Evolutionary conservation across 2,113 vertebrate species (phyloP), one percentile per base, ranked within the genome.

Genomic region (Raja brachyura): DNA sequence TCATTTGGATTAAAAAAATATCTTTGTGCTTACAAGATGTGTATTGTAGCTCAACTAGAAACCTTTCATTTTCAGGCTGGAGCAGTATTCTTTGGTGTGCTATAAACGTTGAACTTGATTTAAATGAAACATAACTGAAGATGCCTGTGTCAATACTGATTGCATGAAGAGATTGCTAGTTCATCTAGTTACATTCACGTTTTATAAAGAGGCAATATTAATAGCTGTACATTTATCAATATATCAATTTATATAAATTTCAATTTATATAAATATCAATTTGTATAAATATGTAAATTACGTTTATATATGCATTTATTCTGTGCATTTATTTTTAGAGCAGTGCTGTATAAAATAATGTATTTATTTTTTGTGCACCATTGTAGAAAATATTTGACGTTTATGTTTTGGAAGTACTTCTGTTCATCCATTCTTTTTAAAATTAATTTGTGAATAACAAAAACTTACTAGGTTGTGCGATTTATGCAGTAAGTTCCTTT

Each of bases 401-500:
- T 18, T 25, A 54, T 48, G 14, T 31, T 31, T 28, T 31, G 14
- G 56, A 85, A 68, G 31, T n/a, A 20, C 20, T 8, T 70, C 59
- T 85, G 31, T 70, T 90, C 39, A 70, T 90, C 18, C 8, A 14
- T 68, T 90, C 61, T 66, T 48, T 48, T 13, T 39, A 70, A 22
- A 31, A 90, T 39, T 70, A 90, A 70, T 70, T 90, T 70, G 16
- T 20, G 88, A 90, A 68, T 66, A 61, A 28, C 0, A 28, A 70
- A 5, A 9, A 48, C 33, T 93, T 33, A 20, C 83, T 76, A 28
- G 83, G 28, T 13, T 66, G 59, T 93, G 54, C 93, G 75, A 56
- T 93, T 31, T 85, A 88, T 93, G 31, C 93, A 93, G 6, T 68
- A 66, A 90, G 13, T 63, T 9, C 54, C 18, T 85, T 73, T 54